A percentile compares a stretch with the other conserved stretches of the same genome.
Conservation (phyloP, 2,113 vertebrate species). For the Sander lucioperca region DNA sequence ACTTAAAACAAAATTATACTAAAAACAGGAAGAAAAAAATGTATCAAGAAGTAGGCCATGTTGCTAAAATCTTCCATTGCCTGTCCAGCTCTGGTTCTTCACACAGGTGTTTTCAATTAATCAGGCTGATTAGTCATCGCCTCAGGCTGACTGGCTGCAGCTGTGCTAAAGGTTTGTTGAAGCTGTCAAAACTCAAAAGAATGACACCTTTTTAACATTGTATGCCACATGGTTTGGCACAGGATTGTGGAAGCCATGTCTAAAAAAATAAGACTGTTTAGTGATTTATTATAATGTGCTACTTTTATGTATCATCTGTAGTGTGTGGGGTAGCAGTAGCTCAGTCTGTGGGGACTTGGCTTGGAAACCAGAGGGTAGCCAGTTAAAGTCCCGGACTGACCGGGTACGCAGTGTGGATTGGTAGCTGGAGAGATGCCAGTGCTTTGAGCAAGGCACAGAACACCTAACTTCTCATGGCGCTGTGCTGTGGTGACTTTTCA, state of each 20-base stretch:
- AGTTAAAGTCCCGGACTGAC: too few species aligned
- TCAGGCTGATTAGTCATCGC: neutral
- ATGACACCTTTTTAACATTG: neutral
- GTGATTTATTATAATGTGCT: neutral
- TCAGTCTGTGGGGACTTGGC: too few species aligned
- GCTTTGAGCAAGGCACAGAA: too few species aligned
- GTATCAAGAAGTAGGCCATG: neutral
- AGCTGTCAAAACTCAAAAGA: too few species aligned
- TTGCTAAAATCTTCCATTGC: neutral
- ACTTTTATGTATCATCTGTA: neutral
- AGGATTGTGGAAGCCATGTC: neutral
- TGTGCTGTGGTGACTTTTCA: too few species aligned
- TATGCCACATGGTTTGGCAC: too few species aligned
- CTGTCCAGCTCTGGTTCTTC: neutral
- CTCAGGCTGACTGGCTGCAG: neutral
- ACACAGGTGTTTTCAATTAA: neutral
- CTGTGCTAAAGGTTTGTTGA: neutral
- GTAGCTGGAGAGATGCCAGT: too few species aligned
- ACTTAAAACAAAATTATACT: neutral
- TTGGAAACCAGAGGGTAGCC: too few species aligned
- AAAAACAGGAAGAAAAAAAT: neutral
- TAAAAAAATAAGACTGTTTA: neutral
- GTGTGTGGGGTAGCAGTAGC: neutral
- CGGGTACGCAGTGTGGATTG: too few species aligned
- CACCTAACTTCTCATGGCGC: too few species aligned